Evolutionary conservation across 2,888 invertebrate species (phyloP).

Genomic region (Oeneis ivallda): DNA sequence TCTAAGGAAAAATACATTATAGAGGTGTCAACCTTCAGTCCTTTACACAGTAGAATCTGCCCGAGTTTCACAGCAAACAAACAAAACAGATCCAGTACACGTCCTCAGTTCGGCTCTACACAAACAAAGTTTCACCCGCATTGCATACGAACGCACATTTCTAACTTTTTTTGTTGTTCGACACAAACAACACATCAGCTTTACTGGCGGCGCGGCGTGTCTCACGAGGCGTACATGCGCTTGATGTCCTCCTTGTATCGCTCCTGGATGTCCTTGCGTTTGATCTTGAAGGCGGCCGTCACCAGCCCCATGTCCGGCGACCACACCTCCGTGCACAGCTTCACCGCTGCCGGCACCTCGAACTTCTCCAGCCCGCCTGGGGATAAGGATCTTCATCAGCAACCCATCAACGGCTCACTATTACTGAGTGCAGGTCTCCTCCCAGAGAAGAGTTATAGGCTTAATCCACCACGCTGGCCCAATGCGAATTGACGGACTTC

Average conservation of each 20-base stretch:
- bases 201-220: too few species aligned
- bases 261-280: conserved; percentile 97
- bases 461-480: too few species aligned
- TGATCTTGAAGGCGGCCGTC: conserved; percentile 98
- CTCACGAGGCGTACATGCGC: conserved; percentile 96
- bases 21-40: too few species aligned
- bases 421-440: too few species aligned
- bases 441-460: too few species aligned
- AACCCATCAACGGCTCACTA: too few species aligned
- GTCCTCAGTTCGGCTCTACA: neutral
- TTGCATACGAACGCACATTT: neutral
- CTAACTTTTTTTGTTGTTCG: neutral
- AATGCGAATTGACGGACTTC: too few species aligned
- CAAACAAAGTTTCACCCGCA: conserved; percentile 10
- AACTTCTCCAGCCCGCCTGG: conserved; percentile 93
- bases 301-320: conserved; percentile 98
- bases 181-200: neutral
- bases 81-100: neutral
- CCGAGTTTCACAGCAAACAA: neutral
- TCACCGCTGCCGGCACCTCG: conserved; percentile 95
- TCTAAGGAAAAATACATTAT: too few species aligned
- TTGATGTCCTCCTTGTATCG: conserved; percentile 95
- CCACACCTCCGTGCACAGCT: conserved; percentile 96
- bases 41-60: too few species aligned
- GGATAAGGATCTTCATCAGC: neutral